Evolutionary conservation across 2,113 vertebrate genomes (phyloP).

Genomic region (Tenrec ecaudatus): DNA sequence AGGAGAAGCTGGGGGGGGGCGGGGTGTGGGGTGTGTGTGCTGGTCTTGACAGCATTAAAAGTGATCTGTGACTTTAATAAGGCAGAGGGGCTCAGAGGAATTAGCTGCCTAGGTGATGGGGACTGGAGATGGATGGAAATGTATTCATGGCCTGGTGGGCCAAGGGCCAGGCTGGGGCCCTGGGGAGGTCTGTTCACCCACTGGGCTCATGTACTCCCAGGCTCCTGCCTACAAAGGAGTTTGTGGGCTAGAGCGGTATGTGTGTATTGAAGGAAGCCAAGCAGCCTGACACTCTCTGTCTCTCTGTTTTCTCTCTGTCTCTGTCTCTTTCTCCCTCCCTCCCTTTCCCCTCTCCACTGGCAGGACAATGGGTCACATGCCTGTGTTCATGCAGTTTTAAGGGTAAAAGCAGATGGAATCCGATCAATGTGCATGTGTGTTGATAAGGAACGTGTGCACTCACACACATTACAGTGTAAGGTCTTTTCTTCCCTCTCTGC

Average conservation of each 20-base stretch:
- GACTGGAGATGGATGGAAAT: constrained; percentile 90
- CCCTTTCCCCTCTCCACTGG: constrained; percentile 61
- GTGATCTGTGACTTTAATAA: constrained; percentile 99
- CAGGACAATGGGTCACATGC: constrained; percentile 87
- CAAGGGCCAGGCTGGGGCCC: constrained; percentile 88
- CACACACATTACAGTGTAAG: constrained; percentile 61
- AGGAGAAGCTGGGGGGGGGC: constrained; percentile 84
- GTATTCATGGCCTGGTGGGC: constrained; percentile 91
- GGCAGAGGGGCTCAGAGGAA: constrained; percentile 95
- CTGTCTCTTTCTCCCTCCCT: no score
- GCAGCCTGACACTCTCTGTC: constrained; percentile 67
- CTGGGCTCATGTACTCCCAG: constrained; percentile 85
- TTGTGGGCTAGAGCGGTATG: constrained; percentile 87
- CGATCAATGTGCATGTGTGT: constrained; percentile 85
- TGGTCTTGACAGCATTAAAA: constrained; percentile 93
- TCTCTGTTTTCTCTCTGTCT: no score
- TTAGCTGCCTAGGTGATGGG: constrained; percentile 97
- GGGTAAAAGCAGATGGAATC: constrained; percentile 90
- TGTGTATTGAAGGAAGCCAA: constrained; percentile 86
- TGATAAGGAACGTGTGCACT: constrained; percentile 82
- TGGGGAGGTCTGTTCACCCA: constrained; percentile 91
- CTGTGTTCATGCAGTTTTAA: constrained; percentile 89
- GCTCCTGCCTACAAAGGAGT: constrained; percentile 87
- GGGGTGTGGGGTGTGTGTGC: constrained; percentile 84
- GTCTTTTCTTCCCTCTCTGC: fast-evolving